Evolutionary conservation across 2,113 vertebrate species (phyloP).

Genomic region (Rhodinocichla rosea): DNA sequence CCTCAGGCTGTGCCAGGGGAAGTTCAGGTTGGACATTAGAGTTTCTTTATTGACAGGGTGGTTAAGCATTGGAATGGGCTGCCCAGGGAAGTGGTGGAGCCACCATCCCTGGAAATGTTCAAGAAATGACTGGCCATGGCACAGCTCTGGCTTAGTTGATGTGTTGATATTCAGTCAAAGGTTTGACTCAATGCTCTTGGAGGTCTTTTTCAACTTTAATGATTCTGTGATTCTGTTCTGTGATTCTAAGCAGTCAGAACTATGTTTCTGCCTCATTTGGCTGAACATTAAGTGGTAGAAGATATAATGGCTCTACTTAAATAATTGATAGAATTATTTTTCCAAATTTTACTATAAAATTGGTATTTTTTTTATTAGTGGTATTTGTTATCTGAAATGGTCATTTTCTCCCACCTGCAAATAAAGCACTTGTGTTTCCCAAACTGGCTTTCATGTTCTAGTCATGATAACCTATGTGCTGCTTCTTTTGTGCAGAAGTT

Average conservation of each 20-base stretch:
- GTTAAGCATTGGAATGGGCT: background rate
- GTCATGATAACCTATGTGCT: background rate
- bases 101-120: background rate
- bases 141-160: background rate
- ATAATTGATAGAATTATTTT: background rate
- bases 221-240: background rate
- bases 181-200: background rate
- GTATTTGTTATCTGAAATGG: background rate
- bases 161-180: background rate
- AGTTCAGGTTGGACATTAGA: background rate
- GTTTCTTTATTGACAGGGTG: background rate
- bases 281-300: background rate
- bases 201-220: background rate
- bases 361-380: fast-evolving
- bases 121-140: background rate
- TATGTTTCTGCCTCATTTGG: background rate
- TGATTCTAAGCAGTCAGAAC: background rate
- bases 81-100: background rate
- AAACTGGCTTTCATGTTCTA: background rate
- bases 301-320: background rate
- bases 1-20: background rate
- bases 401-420: background rate
- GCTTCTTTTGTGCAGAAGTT: background rate
- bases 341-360: background rate
- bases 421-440: background rate